Base-by-base conservation (phyloP, 2,797 vertebrate genomes). In the Meriones psammophilus region DNA sequence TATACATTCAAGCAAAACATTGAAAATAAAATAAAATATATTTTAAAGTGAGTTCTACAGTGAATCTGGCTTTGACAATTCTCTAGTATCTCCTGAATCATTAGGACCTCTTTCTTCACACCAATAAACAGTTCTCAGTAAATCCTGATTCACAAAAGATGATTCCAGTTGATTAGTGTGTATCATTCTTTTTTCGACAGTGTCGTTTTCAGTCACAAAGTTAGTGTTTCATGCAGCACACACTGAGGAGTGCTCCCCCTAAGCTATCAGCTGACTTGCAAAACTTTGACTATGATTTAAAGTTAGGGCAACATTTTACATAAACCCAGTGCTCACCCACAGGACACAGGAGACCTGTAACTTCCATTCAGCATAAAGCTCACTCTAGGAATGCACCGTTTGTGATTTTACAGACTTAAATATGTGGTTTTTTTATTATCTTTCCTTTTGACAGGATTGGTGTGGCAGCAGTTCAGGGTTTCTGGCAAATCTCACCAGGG, bases 371-470 rank as follows among this genome's bases (percentile, higher is more conserved):
- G 60, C 66, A 73, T 89, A 84, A 92, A 68, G 89, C 36, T 20
- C 28, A 74, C 12, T 80, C 7, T 73, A 81, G 26, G 28, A 94
- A 85, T 39, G 50, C 73, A 76, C 33, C 50, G 6, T 58, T 28
- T 8, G 50, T 68, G 22, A 62, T 92, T 98, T 88, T 66, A 89
- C 60, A 73, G 8, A 87, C 50, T 94, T 56, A 68, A 76, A 86
- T 56, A 50, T 22, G 36, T 68, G 24, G 1, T 42, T 5, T 58
- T 89, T 93, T 74, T 71, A 91, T 92, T 93, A 30, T 15, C 26
- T 28, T 91, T 77, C 66, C 9, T 92, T 90, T 95, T 93, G 39
- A 74, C 36, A 85, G 12, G 15, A 15, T 33, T 87, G 10, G 83
- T 42, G 60, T 95, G 50, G 86, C n/a, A 73, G 28, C 22, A 54